Conservation (phyloP, 2,797 vertebrate genomes). For the Etheostoma perlongum region DNA sequence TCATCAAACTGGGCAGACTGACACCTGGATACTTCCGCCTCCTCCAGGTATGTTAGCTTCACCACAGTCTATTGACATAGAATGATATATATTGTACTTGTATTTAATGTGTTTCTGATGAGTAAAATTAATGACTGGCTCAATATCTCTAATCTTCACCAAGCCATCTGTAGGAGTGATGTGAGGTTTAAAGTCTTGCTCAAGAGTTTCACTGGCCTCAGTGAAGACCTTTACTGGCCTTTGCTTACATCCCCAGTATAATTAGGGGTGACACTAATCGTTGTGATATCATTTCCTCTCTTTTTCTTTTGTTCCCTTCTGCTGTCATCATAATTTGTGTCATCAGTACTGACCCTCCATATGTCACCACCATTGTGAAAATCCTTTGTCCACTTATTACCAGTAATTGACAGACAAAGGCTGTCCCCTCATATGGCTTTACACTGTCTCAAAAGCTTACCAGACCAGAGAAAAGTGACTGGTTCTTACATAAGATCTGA, state of each 20-base stretch:
- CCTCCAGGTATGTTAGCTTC: slow-evolving; percentile 86
- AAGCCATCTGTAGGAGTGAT: not conserved
- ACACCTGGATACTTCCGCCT: slow-evolving; percentile 96
- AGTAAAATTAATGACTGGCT: not conserved
- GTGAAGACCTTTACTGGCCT: not conserved
- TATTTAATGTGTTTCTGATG: not conserved
- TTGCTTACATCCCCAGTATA: slow-evolving; percentile 41
- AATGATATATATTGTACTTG: not conserved
- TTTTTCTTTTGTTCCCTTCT: slow-evolving; percentile 39
- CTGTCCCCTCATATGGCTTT: not conserved
- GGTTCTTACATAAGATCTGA: slow-evolving; percentile 15
- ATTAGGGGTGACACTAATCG: slow-evolving; percentile 63
- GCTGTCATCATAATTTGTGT: slow-evolving; percentile 40
- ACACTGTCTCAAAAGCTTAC: slow-evolving; percentile 30
- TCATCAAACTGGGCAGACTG: slow-evolving; percentile 91
- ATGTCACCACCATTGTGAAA: slow-evolving; percentile 33
- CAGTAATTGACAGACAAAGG: slow-evolving; percentile 60
- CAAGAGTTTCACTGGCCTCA: not conserved
- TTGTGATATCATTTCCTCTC: slow-evolving; percentile 35
- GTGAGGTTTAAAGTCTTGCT: not conserved
- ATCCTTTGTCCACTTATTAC: slow-evolving; percentile 37
- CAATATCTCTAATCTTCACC: not conserved
- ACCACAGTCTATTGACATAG: not conserved
- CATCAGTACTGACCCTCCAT: slow-evolving; percentile 6
- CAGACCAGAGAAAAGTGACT: slow-evolving; percentile 33